phyloP scores from a whole-genome alignment of 2,113 vertebrate genomes.

The Heterocephalus glaber region DNA sequence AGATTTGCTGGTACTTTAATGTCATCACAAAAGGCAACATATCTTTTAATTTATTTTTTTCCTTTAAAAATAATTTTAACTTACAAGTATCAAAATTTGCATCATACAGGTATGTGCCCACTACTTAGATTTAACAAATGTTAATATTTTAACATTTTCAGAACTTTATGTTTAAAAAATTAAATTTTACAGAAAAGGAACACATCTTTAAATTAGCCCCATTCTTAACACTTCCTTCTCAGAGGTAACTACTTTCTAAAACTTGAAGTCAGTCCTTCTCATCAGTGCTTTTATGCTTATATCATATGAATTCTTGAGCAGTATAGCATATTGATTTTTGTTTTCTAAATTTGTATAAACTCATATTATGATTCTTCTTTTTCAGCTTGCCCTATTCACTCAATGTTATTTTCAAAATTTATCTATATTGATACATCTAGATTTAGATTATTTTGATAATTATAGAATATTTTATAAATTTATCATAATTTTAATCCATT shows the following conservation, averaged over 20 bases:
- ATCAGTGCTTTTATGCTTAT: not conserved
- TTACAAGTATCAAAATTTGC: not conserved
- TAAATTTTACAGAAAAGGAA: not conserved
- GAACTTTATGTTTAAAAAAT: not conserved
- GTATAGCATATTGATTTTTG: not conserved
- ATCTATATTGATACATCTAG: not conserved
- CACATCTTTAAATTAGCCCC: not conserved
- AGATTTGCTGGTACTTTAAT: too few species aligned
- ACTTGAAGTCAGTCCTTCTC: not conserved
- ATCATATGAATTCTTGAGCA: not conserved
- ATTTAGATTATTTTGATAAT: not conserved
- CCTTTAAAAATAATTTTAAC: not conserved
- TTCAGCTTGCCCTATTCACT: not conserved
- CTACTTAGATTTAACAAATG: not conserved
- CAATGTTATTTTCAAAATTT: not conserved
- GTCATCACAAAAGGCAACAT: not conserved
- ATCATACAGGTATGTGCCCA: not conserved
- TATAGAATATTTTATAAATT: not conserved
- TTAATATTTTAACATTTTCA: not conserved
- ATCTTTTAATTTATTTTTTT: not conserved
- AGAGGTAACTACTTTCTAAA: not conserved
- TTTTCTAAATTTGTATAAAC: not conserved
- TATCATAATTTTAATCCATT: not conserved
- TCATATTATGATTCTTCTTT: not conserved
- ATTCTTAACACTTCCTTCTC: not conserved